Percentiles rank a stretch among this genome's conserved stretches.
phyloP scores from a whole-genome alignment of 2,797 vertebrate species.

The Eupleurogrammus muticus region DNA sequence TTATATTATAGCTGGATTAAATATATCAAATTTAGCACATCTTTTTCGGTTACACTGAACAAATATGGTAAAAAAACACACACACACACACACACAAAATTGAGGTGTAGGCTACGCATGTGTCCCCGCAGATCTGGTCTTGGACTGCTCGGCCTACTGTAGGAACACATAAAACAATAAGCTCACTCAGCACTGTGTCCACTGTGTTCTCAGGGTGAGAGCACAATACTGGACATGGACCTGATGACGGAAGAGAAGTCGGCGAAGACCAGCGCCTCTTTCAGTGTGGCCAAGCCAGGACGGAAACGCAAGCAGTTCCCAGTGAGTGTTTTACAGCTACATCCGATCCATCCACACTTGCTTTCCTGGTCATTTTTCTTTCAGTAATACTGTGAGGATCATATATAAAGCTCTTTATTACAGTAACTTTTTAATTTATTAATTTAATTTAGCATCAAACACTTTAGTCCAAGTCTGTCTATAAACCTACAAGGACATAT shows the following conservation, averaged over 20 bases:
- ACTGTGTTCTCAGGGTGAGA: constrained; percentile 84
- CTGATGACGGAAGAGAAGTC: constrained; percentile 87
- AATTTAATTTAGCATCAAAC: background rate
- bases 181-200: constrained; percentile 11
- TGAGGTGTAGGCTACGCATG: constrained; percentile 17
- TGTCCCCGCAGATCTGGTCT: constrained; percentile 31
- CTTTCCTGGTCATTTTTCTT: background rate
- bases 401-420: too few species aligned
- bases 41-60: too few species aligned
- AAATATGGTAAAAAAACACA: too few species aligned
- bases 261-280: constrained; percentile 83
- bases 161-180: background rate
- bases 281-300: constrained; percentile 88
- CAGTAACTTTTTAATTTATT: too few species aligned
- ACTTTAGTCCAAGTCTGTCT: too few species aligned
- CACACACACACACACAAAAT: too few species aligned
- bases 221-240: constrained; percentile 85
- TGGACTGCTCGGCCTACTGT: background rate
- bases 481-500: too few species aligned
- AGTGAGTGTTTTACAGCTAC: constrained; percentile 82
- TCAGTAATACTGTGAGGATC: background rate
- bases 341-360: background rate
- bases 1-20: too few species aligned
- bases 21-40: too few species aligned
- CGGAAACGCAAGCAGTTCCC: constrained; percentile 90